Evolutionary conservation across 37 sponge, comb jelly and placozoan species (phyloP).

Genomic region (Agelas oroides): DNA sequence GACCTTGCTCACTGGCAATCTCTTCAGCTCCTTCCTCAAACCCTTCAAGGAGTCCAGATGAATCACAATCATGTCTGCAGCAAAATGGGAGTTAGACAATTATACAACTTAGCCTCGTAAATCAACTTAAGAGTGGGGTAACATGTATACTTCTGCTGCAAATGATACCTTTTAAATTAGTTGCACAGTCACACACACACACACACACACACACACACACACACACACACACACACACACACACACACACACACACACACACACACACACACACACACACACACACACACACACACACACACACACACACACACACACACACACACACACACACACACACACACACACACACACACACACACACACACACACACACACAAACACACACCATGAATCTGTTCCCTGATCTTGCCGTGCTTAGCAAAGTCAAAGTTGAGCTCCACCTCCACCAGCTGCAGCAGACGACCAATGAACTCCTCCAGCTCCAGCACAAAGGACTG

Average conservation of each 20-base stretch:
- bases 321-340: not conserved
- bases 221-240: too few relatives aligned
- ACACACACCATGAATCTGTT: conserved; percentile 52
- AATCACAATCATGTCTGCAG: conserved; percentile 46
- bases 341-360: not conserved
- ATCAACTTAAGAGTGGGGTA: too few relatives aligned
- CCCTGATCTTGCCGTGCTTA: conserved; percentile 39
- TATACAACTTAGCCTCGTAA: not conserved
- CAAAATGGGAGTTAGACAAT: not conserved
- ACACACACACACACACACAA: not conserved
- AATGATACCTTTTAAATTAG: not conserved
- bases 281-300: conserved; percentile 4
- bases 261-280: too few relatives aligned
- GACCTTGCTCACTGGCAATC: conserved; percentile 58
- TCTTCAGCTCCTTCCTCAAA: conserved; percentile 57
- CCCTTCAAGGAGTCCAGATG: conserved; percentile 53
- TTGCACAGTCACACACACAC: not conserved
- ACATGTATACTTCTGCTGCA: not conserved
- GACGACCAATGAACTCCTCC: conserved; percentile 55
- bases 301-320: conserved; percentile 1
- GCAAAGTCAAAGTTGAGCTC: conserved; percentile 45
- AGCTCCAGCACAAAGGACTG: conserved; percentile 17
- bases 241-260: too few relatives aligned
- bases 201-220: conserved; percentile 4
- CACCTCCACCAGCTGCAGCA: conserved; percentile 63